Percentiles rank a stretch among this genome's conserved stretches.
Conservation (phyloP, 2,113 vertebrate species). For the Pomatostomus ruficeps region DNA sequence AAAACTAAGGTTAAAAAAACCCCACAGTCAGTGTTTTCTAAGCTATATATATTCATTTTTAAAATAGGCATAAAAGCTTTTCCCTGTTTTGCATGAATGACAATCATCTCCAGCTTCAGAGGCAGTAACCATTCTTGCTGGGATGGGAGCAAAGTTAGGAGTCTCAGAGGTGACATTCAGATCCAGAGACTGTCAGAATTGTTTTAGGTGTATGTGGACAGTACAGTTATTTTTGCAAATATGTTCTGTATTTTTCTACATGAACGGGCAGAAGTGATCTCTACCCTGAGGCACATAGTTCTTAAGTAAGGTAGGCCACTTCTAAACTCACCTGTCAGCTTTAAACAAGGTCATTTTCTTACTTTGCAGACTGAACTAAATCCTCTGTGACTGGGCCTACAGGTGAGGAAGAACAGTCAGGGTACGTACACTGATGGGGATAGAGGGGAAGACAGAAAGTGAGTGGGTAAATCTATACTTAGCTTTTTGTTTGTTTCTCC, state of each 20-base stretch:
- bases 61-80: not conserved
- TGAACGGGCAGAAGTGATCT: not conserved
- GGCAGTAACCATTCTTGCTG: not conserved
- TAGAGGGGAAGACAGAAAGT: not conserved
- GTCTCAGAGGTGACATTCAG: not conserved
- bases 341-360: slow-evolving; percentile 20
- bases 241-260: not conserved
- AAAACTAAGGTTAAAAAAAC: not conserved
- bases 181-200: not conserved
- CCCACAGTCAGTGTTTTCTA: not conserved
- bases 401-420: not conserved
- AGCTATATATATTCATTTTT: not conserved
- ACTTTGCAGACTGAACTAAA: not conserved
- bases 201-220: not conserved
- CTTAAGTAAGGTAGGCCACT: not conserved
- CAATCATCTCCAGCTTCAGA: not conserved
- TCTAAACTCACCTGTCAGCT: slow-evolving; percentile 37
- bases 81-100: not conserved
- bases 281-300: not conserved
- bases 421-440: not conserved
- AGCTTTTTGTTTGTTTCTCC: not conserved
- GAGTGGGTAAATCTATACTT: not conserved
- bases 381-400: not conserved
- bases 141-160: not conserved
- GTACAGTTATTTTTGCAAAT: not conserved